Evolutionary conservation across 2,113 vertebrate species (phyloP).

Genomic region (Mesembrinibis cayennensis): DNA sequence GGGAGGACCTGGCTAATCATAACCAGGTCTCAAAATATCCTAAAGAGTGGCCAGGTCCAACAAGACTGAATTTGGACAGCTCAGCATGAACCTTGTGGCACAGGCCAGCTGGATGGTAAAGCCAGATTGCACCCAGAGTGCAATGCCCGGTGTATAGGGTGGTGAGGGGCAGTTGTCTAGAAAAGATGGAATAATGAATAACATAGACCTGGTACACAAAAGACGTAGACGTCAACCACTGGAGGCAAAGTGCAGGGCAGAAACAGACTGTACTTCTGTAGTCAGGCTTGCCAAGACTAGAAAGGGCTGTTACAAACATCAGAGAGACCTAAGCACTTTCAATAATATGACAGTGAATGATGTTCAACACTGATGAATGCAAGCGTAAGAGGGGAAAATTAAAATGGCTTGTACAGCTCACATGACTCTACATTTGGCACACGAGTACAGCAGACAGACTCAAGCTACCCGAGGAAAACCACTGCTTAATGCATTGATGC

Average conservation of each 20-base stretch:
- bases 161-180: neutral
- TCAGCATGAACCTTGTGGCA: neutral
- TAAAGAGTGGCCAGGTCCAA: neutral
- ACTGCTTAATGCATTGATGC: neutral
- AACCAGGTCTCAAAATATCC: neutral
- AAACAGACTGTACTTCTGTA: neutral
- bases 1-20: neutral
- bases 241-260: neutral
- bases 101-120: neutral
- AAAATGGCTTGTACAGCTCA: neutral
- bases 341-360: neutral
- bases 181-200: neutral
- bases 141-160: neutral
- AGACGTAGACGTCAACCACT: neutral
- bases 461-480: neutral
- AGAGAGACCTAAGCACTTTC: neutral
- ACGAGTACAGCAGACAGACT: neutral
- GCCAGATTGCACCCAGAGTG: neutral
- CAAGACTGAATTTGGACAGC: neutral
- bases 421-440: neutral
- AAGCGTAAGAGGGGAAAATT: neutral
- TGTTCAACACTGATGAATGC: neutral
- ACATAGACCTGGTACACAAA: neutral
- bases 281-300: neutral
- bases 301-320: neutral